Evolutionary conservation across 2,888 invertebrate genomes (phyloP).

Genomic region (Drosophila ustulata): DNA sequence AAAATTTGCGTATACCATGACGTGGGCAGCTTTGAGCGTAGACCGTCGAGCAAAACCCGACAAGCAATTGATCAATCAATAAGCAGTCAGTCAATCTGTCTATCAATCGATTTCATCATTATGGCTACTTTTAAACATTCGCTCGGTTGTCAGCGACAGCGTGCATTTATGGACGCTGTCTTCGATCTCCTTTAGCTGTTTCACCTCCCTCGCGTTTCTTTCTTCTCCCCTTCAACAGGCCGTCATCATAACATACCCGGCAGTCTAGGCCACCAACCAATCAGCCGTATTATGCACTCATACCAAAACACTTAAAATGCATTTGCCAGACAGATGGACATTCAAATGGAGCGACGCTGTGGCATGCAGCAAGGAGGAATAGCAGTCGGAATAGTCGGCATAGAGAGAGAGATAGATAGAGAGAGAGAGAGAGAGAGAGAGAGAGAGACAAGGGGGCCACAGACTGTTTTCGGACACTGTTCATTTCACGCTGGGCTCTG

Average conservation of each 20-base stretch:
- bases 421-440: neutral
- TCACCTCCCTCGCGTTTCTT: neutral
- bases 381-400: neutral
- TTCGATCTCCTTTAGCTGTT: neutral
- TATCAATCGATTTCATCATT: slow-evolving; percentile 28
- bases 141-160: slow-evolving; percentile 36
- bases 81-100: slow-evolving; percentile 10
- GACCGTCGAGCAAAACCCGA: slow-evolving; percentile 1
- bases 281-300: slow-evolving; percentile 25
- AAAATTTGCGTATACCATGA: slow-evolving; percentile 24
- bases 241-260: neutral
- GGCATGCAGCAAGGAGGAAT: neutral
- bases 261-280: slow-evolving; percentile 4
- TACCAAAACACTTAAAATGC: slow-evolving; percentile 39
- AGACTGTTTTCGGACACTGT: slow-evolving; percentile 45
- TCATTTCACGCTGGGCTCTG: slow-evolving; percentile 59
- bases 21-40: neutral
- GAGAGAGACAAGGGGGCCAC: neutral
- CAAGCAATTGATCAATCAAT: slow-evolving; percentile 9
- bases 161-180: slow-evolving; percentile 9
- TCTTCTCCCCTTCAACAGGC: neutral
- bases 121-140: slow-evolving; percentile 25
- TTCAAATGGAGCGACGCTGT: neutral
- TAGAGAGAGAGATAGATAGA: neutral
- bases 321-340: slow-evolving; percentile 27